phyloP scores from a whole-genome alignment of 2,797 vertebrate genomes.

The Megalops cyprinoides region DNA sequence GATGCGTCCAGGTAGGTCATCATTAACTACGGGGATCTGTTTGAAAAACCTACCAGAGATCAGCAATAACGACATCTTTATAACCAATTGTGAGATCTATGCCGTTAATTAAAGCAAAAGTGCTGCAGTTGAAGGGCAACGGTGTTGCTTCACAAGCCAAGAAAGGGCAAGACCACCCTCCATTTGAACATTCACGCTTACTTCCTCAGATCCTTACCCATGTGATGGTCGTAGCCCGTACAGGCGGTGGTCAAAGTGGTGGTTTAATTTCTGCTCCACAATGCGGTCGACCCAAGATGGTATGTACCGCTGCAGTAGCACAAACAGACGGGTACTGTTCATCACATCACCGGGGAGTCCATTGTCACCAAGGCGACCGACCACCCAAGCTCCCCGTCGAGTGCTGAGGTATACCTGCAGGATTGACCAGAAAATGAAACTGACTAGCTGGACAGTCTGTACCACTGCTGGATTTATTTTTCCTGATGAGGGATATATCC shows the following conservation, averaged over 20 bases:
- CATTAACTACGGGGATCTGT: slow-evolving; percentile 75
- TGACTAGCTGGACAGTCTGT: neutral
- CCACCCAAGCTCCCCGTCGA: slow-evolving; percentile 74
- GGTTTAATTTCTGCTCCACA: slow-evolving; percentile 57
- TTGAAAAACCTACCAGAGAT: slow-evolving; percentile 72
- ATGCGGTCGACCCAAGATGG: slow-evolving; percentile 42
- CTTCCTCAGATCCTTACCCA: neutral
- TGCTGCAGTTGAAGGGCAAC: too few relatives aligned
- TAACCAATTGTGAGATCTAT: neutral
- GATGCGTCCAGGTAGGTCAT: slow-evolving; percentile 79
- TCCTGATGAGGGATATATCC: neutral
- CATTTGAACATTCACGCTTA: neutral
- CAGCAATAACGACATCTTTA: neutral
- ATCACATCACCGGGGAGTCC: slow-evolving; percentile 63
- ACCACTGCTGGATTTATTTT: neutral
- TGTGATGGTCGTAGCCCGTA: slow-evolving; percentile 49
- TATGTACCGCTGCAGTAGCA: neutral
- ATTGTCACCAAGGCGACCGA: slow-evolving; percentile 66
- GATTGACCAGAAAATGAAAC: neutral
- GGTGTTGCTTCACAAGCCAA: neutral
- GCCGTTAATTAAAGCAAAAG: neutral
- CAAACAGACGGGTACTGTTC: neutral
- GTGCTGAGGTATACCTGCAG: slow-evolving; percentile 79
- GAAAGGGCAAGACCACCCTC: neutral
- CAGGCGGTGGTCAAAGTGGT: slow-evolving; percentile 67